Base-by-base conservation (phyloP, 2,797 vertebrate species). In the Molossus alvarezi region DNA sequence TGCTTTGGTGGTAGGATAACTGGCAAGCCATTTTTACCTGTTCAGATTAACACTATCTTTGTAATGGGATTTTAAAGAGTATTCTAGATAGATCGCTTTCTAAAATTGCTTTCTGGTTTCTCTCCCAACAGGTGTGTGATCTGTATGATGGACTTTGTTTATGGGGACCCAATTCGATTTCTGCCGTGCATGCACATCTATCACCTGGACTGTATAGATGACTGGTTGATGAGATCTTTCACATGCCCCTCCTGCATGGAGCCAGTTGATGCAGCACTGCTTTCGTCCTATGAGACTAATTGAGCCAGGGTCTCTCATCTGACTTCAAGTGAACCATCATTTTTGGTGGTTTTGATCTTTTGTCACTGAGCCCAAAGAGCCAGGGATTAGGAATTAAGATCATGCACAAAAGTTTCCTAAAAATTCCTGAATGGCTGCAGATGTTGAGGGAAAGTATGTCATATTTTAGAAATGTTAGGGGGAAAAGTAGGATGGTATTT, bases 121-220 rank as follows among this genome's bases (percentile, higher is more conserved):
- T 97, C 9, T 92, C 58, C 60, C 80, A 58, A 88, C 97, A 99
- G 99, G 96, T 99, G 99, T 84, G 99, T 99, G 98, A 99, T 99
- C 99, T 99, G 99, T 98, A 99, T 99, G 99, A 99, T 99, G 99
- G 99, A 99, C 99, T 99, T 99, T 99, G 99, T 99, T 97, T 99
- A 99, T 21, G 99, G 99, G 86, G 99, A 99, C 98, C 99, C 99
- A 73, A 99, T 99, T 98, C 99, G 99, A 98, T 99, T 99, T 98
- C 99, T 99, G 98, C 99, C 99, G 1, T 99, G 99, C 99, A 99
- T 99, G 99, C 99, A 99, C 99, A 99, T 99, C 98, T 99, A 99
- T 98, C 99, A 99, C 98, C 99, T 99, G 99, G 99, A 99, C 99
- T 99, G 99, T 99, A 99, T 99, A 99, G 99, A 99, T 85, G 99